Conservation (phyloP, 2,888 invertebrate genomes). For the Terebella lapidaria region DNA sequence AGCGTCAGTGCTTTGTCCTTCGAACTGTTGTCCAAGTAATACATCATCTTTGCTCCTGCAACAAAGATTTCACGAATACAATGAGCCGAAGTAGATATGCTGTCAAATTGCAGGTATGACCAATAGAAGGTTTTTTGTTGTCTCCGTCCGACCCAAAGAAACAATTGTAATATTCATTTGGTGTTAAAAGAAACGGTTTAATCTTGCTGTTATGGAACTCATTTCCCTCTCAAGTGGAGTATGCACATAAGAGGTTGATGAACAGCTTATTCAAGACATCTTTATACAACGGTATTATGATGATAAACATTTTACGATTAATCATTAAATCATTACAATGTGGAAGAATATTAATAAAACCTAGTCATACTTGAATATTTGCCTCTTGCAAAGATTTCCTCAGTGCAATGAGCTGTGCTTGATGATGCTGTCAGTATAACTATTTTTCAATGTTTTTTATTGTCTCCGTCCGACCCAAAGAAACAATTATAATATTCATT, state of each 20-base stretch:
- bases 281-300: too few species aligned
- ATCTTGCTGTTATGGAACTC: neutral
- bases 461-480: neutral
- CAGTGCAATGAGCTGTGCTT: too few species aligned
- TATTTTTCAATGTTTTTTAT: neutral
- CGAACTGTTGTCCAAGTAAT: slow-evolving; percentile 66
- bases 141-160: neutral
- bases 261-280: too few species aligned
- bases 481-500: neutral
- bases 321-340: too few species aligned
- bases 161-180: neutral
- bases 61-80: slow-evolving; percentile 8
- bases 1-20: slow-evolving; percentile 65
- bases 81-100: too few species aligned
- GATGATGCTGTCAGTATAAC: neutral
- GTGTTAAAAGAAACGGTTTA: neutral
- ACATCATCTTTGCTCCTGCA: slow-evolving; percentile 69
- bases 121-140: neutral
- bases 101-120: neutral
- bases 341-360: too few species aligned
- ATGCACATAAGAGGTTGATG: too few species aligned
- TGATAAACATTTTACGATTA: too few species aligned
- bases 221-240: too few species aligned
- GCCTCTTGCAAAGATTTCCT: too few species aligned
- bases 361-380: too few species aligned